These are phyloP conservation scores for Coreius guichenoti DNA, from an alignment of 2,797 vertebrate genomes.

Conservation along the genomic window DNA sequence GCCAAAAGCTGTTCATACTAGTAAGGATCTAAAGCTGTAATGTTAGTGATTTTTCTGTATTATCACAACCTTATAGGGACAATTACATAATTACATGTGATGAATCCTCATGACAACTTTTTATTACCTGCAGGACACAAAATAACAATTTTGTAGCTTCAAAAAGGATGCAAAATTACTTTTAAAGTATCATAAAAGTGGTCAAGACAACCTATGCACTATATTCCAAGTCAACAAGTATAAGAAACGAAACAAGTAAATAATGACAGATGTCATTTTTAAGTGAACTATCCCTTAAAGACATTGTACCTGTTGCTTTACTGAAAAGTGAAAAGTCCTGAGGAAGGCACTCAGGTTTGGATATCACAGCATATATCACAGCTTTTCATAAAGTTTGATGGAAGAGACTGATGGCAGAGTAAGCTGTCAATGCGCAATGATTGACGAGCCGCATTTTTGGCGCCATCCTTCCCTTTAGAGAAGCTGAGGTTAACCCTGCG, in stretches of 20 bases:
- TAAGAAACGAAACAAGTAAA: background rate
- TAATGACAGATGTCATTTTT: background rate
- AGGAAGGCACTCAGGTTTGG: background rate
- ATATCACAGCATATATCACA: background rate
- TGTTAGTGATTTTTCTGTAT: background rate
- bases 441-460: background rate
- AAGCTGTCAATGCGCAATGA: background rate
- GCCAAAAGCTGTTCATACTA: background rate
- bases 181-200: background rate
- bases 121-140: background rate
- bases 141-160: background rate
- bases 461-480: background rate
- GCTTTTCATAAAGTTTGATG: background rate
- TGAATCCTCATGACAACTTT: background rate
- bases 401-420: background rate
- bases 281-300: background rate
- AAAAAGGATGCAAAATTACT: background rate
- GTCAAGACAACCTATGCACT: background rate
- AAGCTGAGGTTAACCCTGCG: slow-evolving; percentile 17
- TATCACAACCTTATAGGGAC: background rate
- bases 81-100: background rate
- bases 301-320: slow-evolving; percentile 3
- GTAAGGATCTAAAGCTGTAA: background rate
- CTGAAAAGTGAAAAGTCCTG: background rate
- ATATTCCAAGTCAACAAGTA: background rate